A percentile compares a stretch with the other conserved stretches of the same genome.
Conservation (phyloP, 2,888 invertebrate genomes). For the Sarcophaga caerulescens region DNA sequence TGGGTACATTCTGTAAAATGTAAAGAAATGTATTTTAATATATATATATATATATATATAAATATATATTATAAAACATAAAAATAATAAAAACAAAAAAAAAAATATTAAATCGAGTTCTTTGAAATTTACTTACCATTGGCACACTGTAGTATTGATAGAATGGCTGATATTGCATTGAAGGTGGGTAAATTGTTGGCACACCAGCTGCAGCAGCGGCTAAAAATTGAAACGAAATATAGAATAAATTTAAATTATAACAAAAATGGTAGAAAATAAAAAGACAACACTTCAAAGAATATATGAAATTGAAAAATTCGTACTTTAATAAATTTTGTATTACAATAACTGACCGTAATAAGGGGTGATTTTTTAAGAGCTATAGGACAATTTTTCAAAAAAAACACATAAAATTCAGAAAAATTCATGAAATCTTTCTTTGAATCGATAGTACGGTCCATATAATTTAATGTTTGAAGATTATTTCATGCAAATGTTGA, state of each 20-base stretch:
- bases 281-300: background rate
- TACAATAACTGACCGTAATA: slow-evolving; percentile 65
- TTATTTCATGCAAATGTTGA: too few species aligned
- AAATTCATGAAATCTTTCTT: too few species aligned
- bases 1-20: slow-evolving; percentile 80
- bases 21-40: background rate
- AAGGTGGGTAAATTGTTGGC: slow-evolving; percentile 82
- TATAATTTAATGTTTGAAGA: too few species aligned
- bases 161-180: slow-evolving; percentile 82
- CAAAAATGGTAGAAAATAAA: slow-evolving; percentile 38
- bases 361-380: too few species aligned
- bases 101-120: background rate
- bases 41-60: too few species aligned
- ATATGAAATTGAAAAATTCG: slow-evolving; percentile 2
- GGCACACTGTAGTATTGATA: slow-evolving; percentile 82
- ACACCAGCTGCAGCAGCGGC: slow-evolving; percentile 78
- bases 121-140: slow-evolving; percentile 77
- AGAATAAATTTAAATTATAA: slow-evolving; percentile 28
- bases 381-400: too few species aligned
- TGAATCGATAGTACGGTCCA: too few species aligned
- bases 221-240: slow-evolving; percentile 35
- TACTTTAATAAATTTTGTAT: background rate
- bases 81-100: background rate
- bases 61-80: background rate
- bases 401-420: too few species aligned